A percentile compares a stretch with the other conserved stretches of the same genome.
These are phyloP conservation scores for Scelioninae gen. 2 DNA, from an alignment of 2,888 invertebrate genomes.

Conservation along the genomic window DNA sequence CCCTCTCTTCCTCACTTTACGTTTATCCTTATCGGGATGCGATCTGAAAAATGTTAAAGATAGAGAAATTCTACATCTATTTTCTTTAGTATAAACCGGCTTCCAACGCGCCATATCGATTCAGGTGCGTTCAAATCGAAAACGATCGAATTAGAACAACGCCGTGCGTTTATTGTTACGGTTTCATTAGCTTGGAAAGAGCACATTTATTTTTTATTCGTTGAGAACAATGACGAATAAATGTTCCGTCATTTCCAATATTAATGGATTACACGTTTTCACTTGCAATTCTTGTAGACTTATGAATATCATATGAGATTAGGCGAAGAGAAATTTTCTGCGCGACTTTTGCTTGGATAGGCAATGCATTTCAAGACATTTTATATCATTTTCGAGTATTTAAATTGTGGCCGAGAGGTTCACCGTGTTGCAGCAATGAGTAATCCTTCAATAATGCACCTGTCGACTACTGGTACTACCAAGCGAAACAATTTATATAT, in stretches of 20 bases:
- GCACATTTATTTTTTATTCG: slow-evolving; percentile 14
- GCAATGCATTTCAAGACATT: too few relatives aligned
- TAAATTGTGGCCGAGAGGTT: too few relatives aligned
- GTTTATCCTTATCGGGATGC: slow-evolving; percentile 24
- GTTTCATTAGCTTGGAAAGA: slow-evolving; percentile 9
- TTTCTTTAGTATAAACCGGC: slow-evolving; percentile 14
- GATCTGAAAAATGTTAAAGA: slow-evolving; percentile 22
- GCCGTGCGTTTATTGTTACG: slow-evolving; percentile 12
- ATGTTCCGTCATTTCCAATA: too few relatives aligned
- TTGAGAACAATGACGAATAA: neutral
- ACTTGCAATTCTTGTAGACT: neutral
- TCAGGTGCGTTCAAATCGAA: slow-evolving; percentile 12
- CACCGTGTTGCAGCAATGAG: too few relatives aligned
- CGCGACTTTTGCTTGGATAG: too few relatives aligned
- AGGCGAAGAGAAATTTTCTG: slow-evolving; percentile 10
- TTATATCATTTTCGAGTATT: too few relatives aligned
- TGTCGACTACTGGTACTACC: too few relatives aligned
- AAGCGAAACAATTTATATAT: too few relatives aligned
- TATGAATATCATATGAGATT: slow-evolving; percentile 16
- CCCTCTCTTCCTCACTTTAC: slow-evolving; percentile 5
- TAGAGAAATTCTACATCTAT: slow-evolving; percentile 32
- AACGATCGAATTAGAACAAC: slow-evolving; percentile 12
- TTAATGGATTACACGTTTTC: slow-evolving; percentile 28
- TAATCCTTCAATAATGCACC: too few relatives aligned
- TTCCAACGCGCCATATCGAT: slow-evolving; percentile 5